Evolutionary conservation across 1,140 invertebrate genomes (phyloP).

Genomic region (Holotrichia oblita): DNA sequence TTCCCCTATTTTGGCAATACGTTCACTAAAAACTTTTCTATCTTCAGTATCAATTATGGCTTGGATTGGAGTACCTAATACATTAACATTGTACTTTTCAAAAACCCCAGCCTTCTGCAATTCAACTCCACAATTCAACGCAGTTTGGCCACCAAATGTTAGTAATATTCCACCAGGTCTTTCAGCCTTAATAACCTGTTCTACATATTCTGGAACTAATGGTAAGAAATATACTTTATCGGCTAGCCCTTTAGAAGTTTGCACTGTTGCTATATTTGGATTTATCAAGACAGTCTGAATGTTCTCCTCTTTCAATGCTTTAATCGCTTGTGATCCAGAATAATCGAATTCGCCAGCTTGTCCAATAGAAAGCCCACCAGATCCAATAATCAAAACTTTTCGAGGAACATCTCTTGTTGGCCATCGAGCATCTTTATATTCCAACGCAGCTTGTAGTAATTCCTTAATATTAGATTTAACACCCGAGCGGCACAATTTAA

Average conservation of each 20-base stretch:
- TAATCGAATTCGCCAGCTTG: slow-evolving; percentile 99
- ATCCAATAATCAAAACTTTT: slow-evolving; percentile 97
- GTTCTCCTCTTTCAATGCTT: slow-evolving; percentile 94
- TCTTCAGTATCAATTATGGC: slow-evolving; percentile 98
- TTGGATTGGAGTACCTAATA: slow-evolving; percentile 93
- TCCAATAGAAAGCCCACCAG: slow-evolving; percentile 97
- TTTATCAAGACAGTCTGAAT: slow-evolving; percentile 97
- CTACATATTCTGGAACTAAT: slow-evolving; percentile 93
- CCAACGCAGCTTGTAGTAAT: slow-evolving; percentile 48
- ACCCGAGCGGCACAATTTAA: slow-evolving; percentile 62
- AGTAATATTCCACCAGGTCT: slow-evolving; percentile 94
- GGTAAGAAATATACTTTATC: slow-evolving; percentile 99
- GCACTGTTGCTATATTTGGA: slow-evolving; percentile 99
- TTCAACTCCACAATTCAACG: slow-evolving; percentile 96
- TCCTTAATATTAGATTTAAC: slow-evolving; percentile 46
- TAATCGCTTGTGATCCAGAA: slow-evolving; percentile 94
- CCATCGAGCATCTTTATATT: slow-evolving; percentile 41
- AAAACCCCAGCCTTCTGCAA: slow-evolving; percentile 86
- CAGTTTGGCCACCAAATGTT: slow-evolving; percentile 99
- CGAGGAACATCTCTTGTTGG: slow-evolving; percentile 63
- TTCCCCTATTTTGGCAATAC: slow-evolving; percentile 89
- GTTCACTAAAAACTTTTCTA: slow-evolving; percentile 92
- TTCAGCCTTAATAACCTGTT: slow-evolving; percentile 96
- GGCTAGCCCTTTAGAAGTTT: slow-evolving; percentile 97
- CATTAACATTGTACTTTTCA: slow-evolving; percentile 84